Conservation (phyloP, 2,888 invertebrate genomes). For the Dromius quadrimaculatus region DNA sequence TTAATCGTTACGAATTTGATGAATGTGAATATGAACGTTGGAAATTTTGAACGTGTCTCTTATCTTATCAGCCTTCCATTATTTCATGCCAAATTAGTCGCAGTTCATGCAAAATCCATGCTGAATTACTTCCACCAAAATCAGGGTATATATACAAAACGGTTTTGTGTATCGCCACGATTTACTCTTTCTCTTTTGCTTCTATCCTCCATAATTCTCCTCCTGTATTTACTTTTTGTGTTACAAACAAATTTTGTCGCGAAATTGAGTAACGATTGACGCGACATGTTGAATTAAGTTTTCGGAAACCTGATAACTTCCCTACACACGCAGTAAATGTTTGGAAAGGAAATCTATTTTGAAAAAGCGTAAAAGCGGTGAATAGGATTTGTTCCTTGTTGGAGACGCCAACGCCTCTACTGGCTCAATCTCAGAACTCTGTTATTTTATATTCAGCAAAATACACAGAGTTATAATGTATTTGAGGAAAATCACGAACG, state of each 20-base stretch:
- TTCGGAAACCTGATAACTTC: conserved; percentile 41
- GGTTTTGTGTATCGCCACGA: no score
- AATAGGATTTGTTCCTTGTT: neutral
- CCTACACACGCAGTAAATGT: conserved; percentile 38
- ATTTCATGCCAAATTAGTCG: no score
- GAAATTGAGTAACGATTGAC: conserved; percentile 42
- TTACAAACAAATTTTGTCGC: conserved; percentile 23
- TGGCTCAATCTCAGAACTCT: conserved; percentile 31
- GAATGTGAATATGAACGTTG: no score
- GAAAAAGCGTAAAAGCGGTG: conserved; percentile 1
- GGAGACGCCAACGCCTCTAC: neutral
- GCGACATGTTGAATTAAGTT: conserved; percentile 47
- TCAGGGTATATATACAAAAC: no score
- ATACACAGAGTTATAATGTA: conserved; percentile 41
- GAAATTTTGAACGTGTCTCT: no score
- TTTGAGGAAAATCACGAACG: conserved; percentile 25
- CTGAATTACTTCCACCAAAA: no score
- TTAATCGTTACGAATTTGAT: no score
- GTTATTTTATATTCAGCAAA: conserved; percentile 38
- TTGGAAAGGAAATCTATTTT: conserved; percentile 46
- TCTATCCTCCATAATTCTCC: neutral
- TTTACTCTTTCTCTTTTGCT: no score
- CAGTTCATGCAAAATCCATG: no score
- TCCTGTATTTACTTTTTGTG: neutral
- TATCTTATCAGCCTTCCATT: no score